These are phyloP conservation scores for Trichosurus vulpecula DNA, from an alignment of 2,797 vertebrate species.

Conservation along the genomic window DNA sequence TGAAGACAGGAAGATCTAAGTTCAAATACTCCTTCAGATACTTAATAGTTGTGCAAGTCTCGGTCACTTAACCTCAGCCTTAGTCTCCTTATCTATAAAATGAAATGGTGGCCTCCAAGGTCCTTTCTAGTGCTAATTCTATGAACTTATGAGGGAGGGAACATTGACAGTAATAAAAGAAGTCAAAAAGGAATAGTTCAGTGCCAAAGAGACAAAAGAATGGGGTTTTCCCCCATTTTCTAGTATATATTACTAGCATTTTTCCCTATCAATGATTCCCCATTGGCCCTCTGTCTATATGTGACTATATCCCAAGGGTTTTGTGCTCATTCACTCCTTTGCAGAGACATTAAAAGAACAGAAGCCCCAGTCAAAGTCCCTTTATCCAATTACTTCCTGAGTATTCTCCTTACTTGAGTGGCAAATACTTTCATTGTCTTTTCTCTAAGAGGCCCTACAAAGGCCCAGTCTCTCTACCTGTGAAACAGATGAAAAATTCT, in stretches of 20 bases:
- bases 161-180: not conserved
- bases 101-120: not conserved
- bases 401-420: not conserved
- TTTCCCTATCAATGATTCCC: not conserved
- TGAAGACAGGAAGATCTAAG: not conserved
- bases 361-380: not conserved
- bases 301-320: not conserved
- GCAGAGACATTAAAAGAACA: not conserved
- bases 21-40: not conserved
- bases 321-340: not conserved
- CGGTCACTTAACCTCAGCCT: not conserved
- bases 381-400: not conserved
- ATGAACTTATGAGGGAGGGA: not conserved
- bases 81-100: not conserved
- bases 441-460: not conserved
- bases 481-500: not conserved
- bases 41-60: not conserved
- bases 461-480: not conserved
- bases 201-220: not conserved
- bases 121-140: not conserved
- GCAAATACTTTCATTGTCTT: not conserved
- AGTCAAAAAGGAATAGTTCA: not conserved
- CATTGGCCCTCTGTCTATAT: not conserved
- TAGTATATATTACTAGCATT: not conserved
- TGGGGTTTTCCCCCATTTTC: not conserved